Base-by-base conservation (phyloP, 1,140 invertebrate genomes). In the Wiebesia pumilae region DNA sequence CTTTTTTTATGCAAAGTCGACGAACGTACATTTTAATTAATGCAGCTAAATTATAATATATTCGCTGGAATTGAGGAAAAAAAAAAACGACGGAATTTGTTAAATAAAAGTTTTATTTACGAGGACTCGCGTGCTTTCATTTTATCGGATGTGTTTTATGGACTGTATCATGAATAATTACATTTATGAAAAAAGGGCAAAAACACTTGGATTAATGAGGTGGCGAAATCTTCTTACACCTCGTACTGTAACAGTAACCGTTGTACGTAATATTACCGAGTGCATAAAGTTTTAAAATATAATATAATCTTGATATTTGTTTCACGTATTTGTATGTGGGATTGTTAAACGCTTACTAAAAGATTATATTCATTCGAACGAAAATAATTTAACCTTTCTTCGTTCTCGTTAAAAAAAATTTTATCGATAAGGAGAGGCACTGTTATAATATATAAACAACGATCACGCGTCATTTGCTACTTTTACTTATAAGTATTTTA, bases 181-280 rank as follows among this genome's bases (percentile, higher is more conserved):
- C 6, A 24, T 43, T 73, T 73, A 24, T 73, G 35, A 30, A 73
- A 35, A 38, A 38, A 38, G 33, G 33, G 30, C 12, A 9, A 21
- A 73, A 73, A 40, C 69, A 7, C 1, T n/a, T 75, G 43, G 71
- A 75, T 75, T 75, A 75, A 75, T 33, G 71, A 75, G 24, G 38
- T 43, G 38, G 1, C 71, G 21, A 75, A 73, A 40, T 73, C 3
- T 19, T 1, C 24, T 75, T 38, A 4, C 38, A 27, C 71, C 24
- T 75, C 12, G 10, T 75, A 73, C 21, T 33, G 21, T 38, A 21
- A 40, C 33, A 73, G 7, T 7, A 12, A 35, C 33, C 30, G 30
- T 38, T 71, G 9, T 71, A 19, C 16, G 10, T 62, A 62, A 62
- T 4, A 27, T 10, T 62, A 27, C 24, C 51, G 51, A 16, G 2